phyloP scores from a whole-genome alignment of 2,113 vertebrate species.

The Paralichthys olivaceus region DNA sequence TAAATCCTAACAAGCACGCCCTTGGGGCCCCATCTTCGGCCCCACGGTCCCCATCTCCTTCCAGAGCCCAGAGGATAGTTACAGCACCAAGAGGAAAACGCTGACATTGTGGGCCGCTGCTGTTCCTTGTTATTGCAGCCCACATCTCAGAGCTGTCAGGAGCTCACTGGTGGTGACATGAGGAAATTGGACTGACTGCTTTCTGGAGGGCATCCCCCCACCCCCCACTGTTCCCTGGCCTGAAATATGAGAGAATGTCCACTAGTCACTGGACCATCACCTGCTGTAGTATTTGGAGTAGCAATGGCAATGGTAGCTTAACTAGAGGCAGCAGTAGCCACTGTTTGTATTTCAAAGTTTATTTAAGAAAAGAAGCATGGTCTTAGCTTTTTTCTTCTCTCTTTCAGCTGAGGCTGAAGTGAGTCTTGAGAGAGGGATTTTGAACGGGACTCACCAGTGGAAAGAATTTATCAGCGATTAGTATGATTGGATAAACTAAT shows the following conservation, averaged over 20 bases:
- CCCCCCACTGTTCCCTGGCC: slow-evolving; percentile 35
- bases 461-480: slow-evolving; percentile 91
- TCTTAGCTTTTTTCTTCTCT: slow-evolving; percentile 12
- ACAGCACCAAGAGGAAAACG: slow-evolving; percentile 84
- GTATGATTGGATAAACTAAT: slow-evolving; percentile 91
- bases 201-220: slow-evolving; percentile 55
- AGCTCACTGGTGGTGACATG: slow-evolving; percentile 86
- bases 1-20: slow-evolving; percentile 84
- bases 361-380: slow-evolving; percentile 26
- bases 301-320: slow-evolving; percentile 35
- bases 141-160: slow-evolving; percentile 89
- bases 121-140: slow-evolving; percentile 87
- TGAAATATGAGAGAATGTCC: slow-evolving; percentile 57
- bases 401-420: slow-evolving; percentile 37
- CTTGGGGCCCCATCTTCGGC: slow-evolving; percentile 62
- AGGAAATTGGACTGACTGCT: slow-evolving; percentile 83
- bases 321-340: slow-evolving; percentile 24
- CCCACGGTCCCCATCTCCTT: slow-evolving; percentile 53
- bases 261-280: slow-evolving; percentile 68
- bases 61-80: slow-evolving; percentile 86
- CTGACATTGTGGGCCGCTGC: slow-evolving; percentile 83
- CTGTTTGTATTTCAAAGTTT: slow-evolving; percentile 51
- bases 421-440: slow-evolving; percentile 51
- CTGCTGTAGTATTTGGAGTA: slow-evolving; percentile 41
- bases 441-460: slow-evolving; percentile 81